Conservation (phyloP, 53 echinoderm and acorn worm species). For the Holothuria scabra region DNA sequence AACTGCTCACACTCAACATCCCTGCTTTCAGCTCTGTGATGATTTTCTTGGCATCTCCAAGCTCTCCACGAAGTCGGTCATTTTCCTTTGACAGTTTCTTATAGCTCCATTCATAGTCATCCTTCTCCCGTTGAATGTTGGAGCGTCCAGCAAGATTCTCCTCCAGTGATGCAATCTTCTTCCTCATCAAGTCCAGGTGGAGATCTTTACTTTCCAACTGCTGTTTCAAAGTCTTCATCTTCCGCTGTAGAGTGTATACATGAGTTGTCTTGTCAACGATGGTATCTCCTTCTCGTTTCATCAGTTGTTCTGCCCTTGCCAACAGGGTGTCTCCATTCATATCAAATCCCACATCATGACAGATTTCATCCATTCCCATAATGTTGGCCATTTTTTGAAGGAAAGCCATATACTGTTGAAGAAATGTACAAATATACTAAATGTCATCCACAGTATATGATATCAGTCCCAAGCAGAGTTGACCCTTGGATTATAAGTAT, state of each 20-base stretch:
- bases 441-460: not conserved
- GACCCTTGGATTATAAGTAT: too few species aligned
- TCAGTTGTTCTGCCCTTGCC: conserved; percentile 89
- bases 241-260: conserved; percentile 94
- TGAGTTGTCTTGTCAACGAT: conserved; percentile 89
- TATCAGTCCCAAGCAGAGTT: too few species aligned
- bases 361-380: conserved; percentile 88
- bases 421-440: not conserved
- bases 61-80: conserved; percentile 84
- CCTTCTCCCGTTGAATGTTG: conserved; percentile 85
- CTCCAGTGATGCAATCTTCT: conserved; percentile 94
- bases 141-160: conserved; percentile 84
- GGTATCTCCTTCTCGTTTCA: conserved; percentile 74
- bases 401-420: conserved; percentile 93
- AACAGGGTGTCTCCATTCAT: conserved; percentile 92
- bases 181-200: conserved; percentile 95
- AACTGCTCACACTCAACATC: conserved; percentile 85
- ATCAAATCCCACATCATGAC: conserved; percentile 93
- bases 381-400: conserved; percentile 78
- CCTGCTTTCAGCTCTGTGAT: conserved; percentile 88
- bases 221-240: conserved; percentile 74
- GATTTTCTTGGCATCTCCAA: conserved; percentile 81
- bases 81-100: conserved; percentile 84
- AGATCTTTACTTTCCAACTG: conserved; percentile 99
- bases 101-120: conserved; percentile 79